Conservation (phyloP, 2,888 invertebrate species). For the Melanargia galathea region DNA sequence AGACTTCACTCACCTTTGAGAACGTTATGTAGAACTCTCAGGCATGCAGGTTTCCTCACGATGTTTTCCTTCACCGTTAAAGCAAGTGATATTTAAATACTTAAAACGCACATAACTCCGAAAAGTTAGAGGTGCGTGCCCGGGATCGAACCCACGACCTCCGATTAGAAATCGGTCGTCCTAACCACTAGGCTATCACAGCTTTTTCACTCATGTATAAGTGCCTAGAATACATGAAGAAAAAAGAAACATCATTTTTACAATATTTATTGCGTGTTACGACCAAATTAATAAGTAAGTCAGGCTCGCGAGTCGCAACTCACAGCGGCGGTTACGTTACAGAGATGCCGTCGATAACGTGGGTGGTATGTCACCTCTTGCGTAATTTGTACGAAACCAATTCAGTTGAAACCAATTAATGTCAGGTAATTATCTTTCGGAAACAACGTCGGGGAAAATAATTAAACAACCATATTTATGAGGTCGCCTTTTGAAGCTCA, state of each 20-base stretch:
- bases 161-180: too few relatives aligned
- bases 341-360: conserved; percentile 36
- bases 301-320: conserved; percentile 23
- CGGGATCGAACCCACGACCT: too few relatives aligned
- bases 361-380: conserved; percentile 42
- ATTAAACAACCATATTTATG: conserved; percentile 26
- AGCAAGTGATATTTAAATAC: too few relatives aligned
- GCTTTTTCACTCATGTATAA: too few relatives aligned
- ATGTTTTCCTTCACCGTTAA: too few relatives aligned
- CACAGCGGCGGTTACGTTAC: conserved; percentile 27
- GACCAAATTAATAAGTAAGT: conserved; percentile 36
- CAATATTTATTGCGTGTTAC: conserved; percentile 36
- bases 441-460: conserved; percentile 30
- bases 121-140: too few relatives aligned
- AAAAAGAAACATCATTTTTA: conserved; percentile 27
- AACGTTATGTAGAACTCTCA: too few relatives aligned
- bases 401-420: conserved; percentile 40
- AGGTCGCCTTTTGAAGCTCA: conserved; percentile 7
- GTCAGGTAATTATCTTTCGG: conserved; percentile 36
- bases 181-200: too few relatives aligned
- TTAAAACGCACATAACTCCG: too few relatives aligned
- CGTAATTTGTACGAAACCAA: conserved; percentile 37
- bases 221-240: too few relatives aligned
- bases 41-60: too few relatives aligned
- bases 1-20: too few relatives aligned